phyloP scores from a whole-genome alignment of 2,888 invertebrate species.

The Proisotoma minuta region DNA sequence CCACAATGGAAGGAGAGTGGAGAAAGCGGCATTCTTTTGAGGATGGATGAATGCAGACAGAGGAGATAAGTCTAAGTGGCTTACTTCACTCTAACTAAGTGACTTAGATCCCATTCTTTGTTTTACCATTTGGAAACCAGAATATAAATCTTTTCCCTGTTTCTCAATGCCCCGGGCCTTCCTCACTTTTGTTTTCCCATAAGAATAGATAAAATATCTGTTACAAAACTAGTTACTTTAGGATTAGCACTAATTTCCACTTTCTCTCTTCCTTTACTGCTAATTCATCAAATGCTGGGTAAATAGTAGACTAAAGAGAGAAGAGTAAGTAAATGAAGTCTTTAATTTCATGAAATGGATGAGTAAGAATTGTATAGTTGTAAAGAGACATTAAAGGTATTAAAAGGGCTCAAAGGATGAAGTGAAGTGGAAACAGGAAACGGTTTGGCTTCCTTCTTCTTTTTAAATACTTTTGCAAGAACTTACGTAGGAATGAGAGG shows the following conservation, averaged over 20 bases:
- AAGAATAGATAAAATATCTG: no score
- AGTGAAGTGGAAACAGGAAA: neutral
- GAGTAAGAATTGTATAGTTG: no score
- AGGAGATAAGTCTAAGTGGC: neutral
- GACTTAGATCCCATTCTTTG: neutral
- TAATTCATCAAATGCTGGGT: no score
- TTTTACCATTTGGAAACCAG: neutral
- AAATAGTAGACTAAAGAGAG: no score
- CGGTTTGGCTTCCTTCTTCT: neutral
- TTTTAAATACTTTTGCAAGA: neutral
- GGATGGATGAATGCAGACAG: neutral
- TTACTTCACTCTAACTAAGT: neutral
- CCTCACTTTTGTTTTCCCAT: no score
- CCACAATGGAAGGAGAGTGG: neutral
- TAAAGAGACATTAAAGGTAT: neutral
- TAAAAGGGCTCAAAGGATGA: neutral
- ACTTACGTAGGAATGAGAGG: constrained; percentile 67
- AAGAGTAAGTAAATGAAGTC: no score
- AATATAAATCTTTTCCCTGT: neutral
- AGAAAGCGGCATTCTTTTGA: neutral
- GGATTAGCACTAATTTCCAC: no score
- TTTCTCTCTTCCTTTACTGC: no score
- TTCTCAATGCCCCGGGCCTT: neutral
- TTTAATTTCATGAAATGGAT: no score
- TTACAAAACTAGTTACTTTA: no score